Percentiles rank a stretch among this genome's conserved stretches.
Evolutionary conservation across 1,140 invertebrate species (phyloP).

Genomic region (Tigriopus japonicus): DNA sequence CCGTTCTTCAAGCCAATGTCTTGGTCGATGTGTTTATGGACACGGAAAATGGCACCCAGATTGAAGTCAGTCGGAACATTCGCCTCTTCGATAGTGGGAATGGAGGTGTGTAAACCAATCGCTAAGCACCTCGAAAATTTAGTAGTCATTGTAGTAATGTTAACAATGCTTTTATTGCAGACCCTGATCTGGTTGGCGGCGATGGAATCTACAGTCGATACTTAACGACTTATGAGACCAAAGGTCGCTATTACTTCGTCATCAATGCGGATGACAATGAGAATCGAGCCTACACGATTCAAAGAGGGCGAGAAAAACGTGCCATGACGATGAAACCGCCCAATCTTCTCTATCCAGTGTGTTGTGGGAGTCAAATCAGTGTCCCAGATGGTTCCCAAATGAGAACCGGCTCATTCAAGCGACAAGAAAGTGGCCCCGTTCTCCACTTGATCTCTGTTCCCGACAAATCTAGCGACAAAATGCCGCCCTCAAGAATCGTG

Average conservation of each 20-base stretch:
- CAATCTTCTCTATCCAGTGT: constrained; percentile 8
- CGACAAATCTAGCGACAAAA: constrained; percentile 17
- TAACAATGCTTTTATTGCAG: constrained; percentile 19
- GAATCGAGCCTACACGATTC: neutral
- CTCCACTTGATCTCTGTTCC: constrained; percentile 10
- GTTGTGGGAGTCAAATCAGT: constrained; percentile 18
- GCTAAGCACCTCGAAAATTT: neutral
- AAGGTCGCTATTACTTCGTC: constrained; percentile 7
- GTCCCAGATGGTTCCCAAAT: constrained; percentile 15
- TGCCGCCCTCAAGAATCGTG: constrained; percentile 23
- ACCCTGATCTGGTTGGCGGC: constrained; percentile 40
- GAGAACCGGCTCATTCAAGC: constrained; percentile 17
- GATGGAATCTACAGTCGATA: constrained; percentile 46
- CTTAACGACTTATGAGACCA: constrained; percentile 28
- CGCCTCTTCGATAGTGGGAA: constrained; percentile 10
- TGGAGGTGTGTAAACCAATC: constrained; percentile 23
- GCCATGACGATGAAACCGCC: neutral
- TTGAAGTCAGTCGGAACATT: neutral
- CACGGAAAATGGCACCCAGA: neutral
- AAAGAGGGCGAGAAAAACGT: neutral
- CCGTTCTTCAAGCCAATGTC: constrained; percentile 7
- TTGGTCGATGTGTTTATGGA: neutral
- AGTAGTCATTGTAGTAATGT: neutral
- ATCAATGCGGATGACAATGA: neutral
- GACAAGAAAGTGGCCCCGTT: constrained; percentile 5